phyloP scores from a whole-genome alignment of 2,888 invertebrate genomes.

The Pristionchus entomophagus region DNA sequence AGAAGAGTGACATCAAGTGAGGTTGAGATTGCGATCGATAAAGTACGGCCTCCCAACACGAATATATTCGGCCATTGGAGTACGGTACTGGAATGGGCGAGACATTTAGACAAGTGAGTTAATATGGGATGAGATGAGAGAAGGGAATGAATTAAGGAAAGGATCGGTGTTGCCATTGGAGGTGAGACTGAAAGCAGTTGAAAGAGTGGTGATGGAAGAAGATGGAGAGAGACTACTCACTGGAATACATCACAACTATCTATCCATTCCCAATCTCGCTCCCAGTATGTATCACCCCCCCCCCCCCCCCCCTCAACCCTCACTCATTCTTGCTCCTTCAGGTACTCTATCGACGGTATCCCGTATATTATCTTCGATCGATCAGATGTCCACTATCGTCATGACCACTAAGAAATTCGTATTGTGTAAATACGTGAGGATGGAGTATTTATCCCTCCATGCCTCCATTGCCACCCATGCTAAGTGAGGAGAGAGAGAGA shows the following conservation, averaged over 20 bases:
- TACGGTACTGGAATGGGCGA: constrained; percentile 57
- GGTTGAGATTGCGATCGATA: constrained; percentile 52
- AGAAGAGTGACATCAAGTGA: background rate
- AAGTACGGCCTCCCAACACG: constrained; percentile 51
- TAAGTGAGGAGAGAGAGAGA: constrained; percentile 45
- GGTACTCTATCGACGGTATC: background rate
- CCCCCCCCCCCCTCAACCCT: background rate
- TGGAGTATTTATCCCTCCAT: constrained; percentile 60
- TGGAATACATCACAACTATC: constrained; percentile 63
- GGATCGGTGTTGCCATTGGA: constrained; percentile 46
- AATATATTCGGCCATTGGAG: constrained; percentile 64
- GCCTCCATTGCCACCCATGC: constrained; percentile 61
- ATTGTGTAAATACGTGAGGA: constrained; percentile 56
- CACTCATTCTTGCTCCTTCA: constrained; percentile 4
- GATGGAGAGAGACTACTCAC: constrained; percentile 61
- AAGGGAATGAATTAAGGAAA: background rate
- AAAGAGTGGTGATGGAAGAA: constrained; percentile 51
- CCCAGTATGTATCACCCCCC: background rate
- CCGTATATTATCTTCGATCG: constrained; percentile 1
- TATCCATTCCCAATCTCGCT: constrained; percentile 5
- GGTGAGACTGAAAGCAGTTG: constrained; percentile 51
- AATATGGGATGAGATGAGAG: background rate
- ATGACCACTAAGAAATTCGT: constrained; percentile 53
- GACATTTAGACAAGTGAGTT: constrained; percentile 56
- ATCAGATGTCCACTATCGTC: background rate